Base-by-base conservation (phyloP, 2,888 invertebrate species). In the Callosobruchus maculatus region DNA sequence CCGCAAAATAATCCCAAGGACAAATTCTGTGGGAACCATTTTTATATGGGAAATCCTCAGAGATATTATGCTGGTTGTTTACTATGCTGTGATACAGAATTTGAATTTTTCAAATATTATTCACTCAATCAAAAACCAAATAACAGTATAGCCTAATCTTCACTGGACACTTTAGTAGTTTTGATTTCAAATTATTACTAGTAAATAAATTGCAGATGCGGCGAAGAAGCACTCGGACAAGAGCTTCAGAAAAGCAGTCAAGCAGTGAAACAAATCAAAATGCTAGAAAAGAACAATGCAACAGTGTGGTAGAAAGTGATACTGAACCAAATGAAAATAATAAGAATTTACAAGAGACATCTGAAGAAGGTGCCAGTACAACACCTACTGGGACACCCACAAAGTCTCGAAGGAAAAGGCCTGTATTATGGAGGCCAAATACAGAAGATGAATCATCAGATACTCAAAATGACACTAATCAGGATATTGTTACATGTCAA, bases 251-350 rank as follows among this genome's bases (percentile, higher is more conserved):
- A 21, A 22, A 68, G 68, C 68, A 21, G 21, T 68, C 68, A 22
- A 20, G 7, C 22, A 21, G 7, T 68, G 68, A 68, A 7, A n/a
- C 68, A 68, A 68, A 49, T 18, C 49, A 49, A 18, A 18, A 49
- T 49, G 13, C 49, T 13, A 49, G 49, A 18, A 70, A 77, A 72
- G 73, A 79, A 74, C 73, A 76, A 13, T 72, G 70, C 70, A 74
- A 73, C 68, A 75, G 77, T 68, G 76, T 72, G 18, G 20, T 20
- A 20, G 67, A 70, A 21, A 18, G 30, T 73, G 66, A 71, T 21
- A 22, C 70, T 22, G 49, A 68, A 21, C 22, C 22, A n/a, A 68
- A 71, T 21, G 66, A 71, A 0, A 26, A 71, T 20, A 13, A 67
- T 21, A 67, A 30, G 71, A 26, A 69, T 69, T 74, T 66, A 71